Evolutionary conservation across 1,140 invertebrate genomes (phyloP), one percentile per base, ranked within the genome.

Genomic region (Rhizoglyphus robini): DNA sequence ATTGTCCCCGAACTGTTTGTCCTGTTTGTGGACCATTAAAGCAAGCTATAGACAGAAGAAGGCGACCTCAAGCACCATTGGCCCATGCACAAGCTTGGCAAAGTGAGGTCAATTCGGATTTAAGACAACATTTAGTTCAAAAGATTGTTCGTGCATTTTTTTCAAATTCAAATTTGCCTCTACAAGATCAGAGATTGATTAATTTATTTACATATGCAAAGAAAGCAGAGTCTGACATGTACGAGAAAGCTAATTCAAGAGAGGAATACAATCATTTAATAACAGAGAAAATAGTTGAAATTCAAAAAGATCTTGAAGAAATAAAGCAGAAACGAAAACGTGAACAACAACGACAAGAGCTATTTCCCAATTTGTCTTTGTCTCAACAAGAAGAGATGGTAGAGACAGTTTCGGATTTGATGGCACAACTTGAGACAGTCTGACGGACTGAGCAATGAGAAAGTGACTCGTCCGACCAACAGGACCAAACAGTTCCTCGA

Each of bases 161-260:
- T 77, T 96, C 96, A 34, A 94, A 89, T 31, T 91, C 89, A 8
- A 84, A 86, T 70, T 32, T 60, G 27, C 88, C 90, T 1, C 87
- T 96, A 82, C 82, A 92, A 65, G 94, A 98, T 74, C 89, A 88
- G 74, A 81, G 94, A 71, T 96, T 99, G 88, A 87, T 90, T 72
- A 98, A 98, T 81, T 80, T 99, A 54, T 91, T 99, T 3, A 87
- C 90, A 0, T 99, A 99, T 78, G 96, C 96, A 36, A 83, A 91
- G 68, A 99, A 99, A 81, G 95, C 99, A 1, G 96, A 99, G 79
- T 92, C 92, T 65, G 95, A 98, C 73, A 99, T 99, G 95, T 99
- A 97, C 75, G 93, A 96, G 77, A 88, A 89, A 83, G 96, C 96
- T 0, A 94, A 94, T 73, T 93, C 90, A 23, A 81, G 88, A 71